Percentiles rank a stretch among this genome's conserved stretches.
These are phyloP conservation scores for Drosophila meridiana DNA, from an alignment of 2,888 invertebrate species.

Conservation along the genomic window DNA sequence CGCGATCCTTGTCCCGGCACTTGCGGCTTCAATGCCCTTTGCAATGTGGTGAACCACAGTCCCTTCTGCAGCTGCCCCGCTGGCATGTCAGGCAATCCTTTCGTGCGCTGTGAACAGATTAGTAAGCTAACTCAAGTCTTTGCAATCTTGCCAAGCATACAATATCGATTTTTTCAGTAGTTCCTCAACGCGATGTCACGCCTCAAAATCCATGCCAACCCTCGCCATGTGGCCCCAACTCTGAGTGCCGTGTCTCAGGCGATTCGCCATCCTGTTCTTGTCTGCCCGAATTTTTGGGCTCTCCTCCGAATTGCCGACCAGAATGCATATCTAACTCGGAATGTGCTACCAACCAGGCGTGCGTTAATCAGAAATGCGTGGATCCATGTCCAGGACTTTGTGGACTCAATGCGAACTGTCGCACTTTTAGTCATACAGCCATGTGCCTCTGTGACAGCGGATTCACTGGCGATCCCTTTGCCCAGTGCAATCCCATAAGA, in stretches of 20 bases:
- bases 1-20: slow-evolving; percentile 91
- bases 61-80: slow-evolving; percentile 90
- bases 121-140: slow-evolving; percentile 62
- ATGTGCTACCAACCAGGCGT: slow-evolving; percentile 87
- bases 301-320: slow-evolving; percentile 89
- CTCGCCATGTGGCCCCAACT: slow-evolving; percentile 90
- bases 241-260: slow-evolving; percentile 87
- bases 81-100: slow-evolving; percentile 90
- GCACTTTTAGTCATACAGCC: slow-evolving; percentile 87
- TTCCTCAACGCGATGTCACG: slow-evolving; percentile 66
- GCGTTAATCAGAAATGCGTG: slow-evolving; percentile 86
- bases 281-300: slow-evolving; percentile 87
- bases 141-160: background rate
- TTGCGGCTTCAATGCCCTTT: slow-evolving; percentile 89
- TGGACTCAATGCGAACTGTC: slow-evolving; percentile 87
- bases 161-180: slow-evolving; percentile 54
- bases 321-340: slow-evolving; percentile 89
- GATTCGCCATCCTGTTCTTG: slow-evolving; percentile 87
- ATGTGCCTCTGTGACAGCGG: slow-evolving; percentile 87
- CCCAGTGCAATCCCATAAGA: slow-evolving; percentile 83
- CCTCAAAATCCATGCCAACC: slow-evolving; percentile 87
- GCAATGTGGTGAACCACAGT: slow-evolving; percentile 90
- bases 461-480: slow-evolving; percentile 88
- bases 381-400: slow-evolving; percentile 88
- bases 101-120: slow-evolving; percentile 86